These are phyloP conservation scores for Protophormia terraenovae DNA, from an alignment of 2,888 invertebrate genomes.

Conservation along the genomic window DNA sequence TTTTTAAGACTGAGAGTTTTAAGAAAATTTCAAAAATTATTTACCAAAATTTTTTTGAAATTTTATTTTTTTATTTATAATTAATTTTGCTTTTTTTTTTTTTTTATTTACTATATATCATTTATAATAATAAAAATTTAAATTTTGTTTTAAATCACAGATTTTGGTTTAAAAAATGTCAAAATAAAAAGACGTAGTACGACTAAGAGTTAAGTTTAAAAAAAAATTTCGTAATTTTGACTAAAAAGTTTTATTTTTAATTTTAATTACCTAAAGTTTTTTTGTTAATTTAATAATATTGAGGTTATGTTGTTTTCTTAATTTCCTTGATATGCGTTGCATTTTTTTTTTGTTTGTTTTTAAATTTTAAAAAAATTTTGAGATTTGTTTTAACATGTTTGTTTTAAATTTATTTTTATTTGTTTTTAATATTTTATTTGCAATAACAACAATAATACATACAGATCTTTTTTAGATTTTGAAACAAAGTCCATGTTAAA, in stretches of 20 bases:
- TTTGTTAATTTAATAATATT: conserved; percentile 69
- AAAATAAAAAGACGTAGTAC: conserved; percentile 76
- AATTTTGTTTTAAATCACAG: conserved; percentile 81
- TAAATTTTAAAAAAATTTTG: conserved; percentile 54
- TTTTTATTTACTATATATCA: conserved; percentile 60
- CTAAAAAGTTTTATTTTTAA: conserved; percentile 73
- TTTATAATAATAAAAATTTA: conserved; percentile 73
- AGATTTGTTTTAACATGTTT: conserved; percentile 65
- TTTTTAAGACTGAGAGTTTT: conserved; percentile 53
- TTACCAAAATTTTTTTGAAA: conserved; percentile 61
- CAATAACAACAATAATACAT: conserved; percentile 65
- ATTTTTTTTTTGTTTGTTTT: conserved; percentile 44
- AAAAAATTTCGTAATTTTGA: conserved; percentile 75
- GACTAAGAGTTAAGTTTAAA: conserved; percentile 74
- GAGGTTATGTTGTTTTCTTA: conserved; percentile 63
- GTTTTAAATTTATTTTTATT: conserved; percentile 6
- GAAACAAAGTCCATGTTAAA: conserved; percentile 56
- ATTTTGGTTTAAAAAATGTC: conserved; percentile 78
- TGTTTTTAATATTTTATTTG: conserved; percentile 37
- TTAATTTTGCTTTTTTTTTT: conserved; percentile 53
- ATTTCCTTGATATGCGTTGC: conserved; percentile 69
- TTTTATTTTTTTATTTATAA: conserved; percentile 37
- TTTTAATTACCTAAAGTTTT: conserved; percentile 76
- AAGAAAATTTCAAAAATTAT: conserved; percentile 32
- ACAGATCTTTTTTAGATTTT: conserved; percentile 57